phyloP scores from a whole-genome alignment of 2,888 invertebrate genomes.

The Caenorhabditis sp. region DNA sequence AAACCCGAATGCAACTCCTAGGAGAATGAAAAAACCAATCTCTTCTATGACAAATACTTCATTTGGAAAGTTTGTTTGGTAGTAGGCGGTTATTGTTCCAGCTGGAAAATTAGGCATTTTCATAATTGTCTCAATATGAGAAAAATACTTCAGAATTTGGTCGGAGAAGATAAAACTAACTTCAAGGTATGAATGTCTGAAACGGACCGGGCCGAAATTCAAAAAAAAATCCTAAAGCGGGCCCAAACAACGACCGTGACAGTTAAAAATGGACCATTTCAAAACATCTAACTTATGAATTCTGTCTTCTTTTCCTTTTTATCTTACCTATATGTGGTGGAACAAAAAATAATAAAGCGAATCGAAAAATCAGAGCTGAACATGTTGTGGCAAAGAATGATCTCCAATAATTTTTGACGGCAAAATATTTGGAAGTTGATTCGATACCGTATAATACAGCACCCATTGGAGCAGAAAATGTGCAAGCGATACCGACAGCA shows the following conservation, averaged over 20 bases:
- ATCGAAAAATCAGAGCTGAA: slow-evolving; percentile 80
- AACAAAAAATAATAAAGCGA: slow-evolving; percentile 90
- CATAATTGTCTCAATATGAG: too few species aligned
- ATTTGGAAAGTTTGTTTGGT: slow-evolving; percentile 74
- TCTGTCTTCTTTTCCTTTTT: too few species aligned
- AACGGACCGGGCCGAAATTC: too few species aligned
- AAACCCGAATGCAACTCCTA: slow-evolving; percentile 75
- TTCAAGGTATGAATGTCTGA: too few species aligned
- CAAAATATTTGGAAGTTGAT: slow-evolving; percentile 97
- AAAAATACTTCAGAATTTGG: background rate
- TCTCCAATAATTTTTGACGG: slow-evolving; percentile 96
- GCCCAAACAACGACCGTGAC: too few species aligned
- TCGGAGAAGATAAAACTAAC: too few species aligned
- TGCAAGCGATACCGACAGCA: slow-evolving; percentile 91
- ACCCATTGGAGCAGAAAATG: slow-evolving; percentile 95
- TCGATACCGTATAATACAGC: slow-evolving; percentile 93
- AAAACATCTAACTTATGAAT: too few species aligned
- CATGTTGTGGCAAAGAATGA: slow-evolving; percentile 62
- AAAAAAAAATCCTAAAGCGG: too few species aligned
- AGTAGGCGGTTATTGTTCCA: slow-evolving; percentile 78
- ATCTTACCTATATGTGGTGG: slow-evolving; percentile 55
- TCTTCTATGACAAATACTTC: slow-evolving; percentile 97
- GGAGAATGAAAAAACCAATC: slow-evolving; percentile 87
- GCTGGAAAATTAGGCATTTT: slow-evolving; percentile 36
- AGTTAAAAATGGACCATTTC: too few species aligned